Evolutionary conservation across 2,888 invertebrate genomes (phyloP).

Genomic region (Zelleria hepariella): DNA sequence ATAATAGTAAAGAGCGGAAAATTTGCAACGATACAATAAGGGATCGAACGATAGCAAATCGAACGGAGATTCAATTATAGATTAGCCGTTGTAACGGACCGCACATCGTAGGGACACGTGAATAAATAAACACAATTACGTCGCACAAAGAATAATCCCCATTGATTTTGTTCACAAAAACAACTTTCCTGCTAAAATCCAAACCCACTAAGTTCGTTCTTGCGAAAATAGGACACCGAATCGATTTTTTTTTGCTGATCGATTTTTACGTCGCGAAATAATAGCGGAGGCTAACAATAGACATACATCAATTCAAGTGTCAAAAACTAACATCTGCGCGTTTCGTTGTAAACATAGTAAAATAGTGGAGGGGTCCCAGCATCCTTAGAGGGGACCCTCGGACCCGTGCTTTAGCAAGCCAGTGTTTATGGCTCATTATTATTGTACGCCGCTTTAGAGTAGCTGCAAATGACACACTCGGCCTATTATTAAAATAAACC

Average conservation of each 20-base stretch:
- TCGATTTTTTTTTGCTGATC: slow-evolving; percentile 46
- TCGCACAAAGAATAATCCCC: slow-evolving; percentile 61
- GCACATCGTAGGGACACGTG: slow-evolving; percentile 62
- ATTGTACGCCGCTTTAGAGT: slow-evolving; percentile 60
- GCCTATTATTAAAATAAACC: slow-evolving; percentile 64
- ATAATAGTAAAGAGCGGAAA: not conserved
- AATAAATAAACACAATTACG: slow-evolving; percentile 71
- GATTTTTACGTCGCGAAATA: slow-evolving; percentile 59
- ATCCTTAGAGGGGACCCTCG: slow-evolving; percentile 46
- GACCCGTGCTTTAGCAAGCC: slow-evolving; percentile 37
- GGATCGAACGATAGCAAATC: slow-evolving; percentile 58
- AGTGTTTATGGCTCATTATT: slow-evolving; percentile 69
- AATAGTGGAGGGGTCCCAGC: slow-evolving; percentile 53
- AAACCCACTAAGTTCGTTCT: slow-evolving; percentile 44
- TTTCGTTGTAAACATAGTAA: slow-evolving; percentile 59
- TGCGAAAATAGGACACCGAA: slow-evolving; percentile 45
- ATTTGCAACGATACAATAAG: slow-evolving; percentile 23
- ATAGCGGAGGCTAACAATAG: slow-evolving; percentile 52
- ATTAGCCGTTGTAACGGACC: slow-evolving; percentile 63
- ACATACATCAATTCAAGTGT: slow-evolving; percentile 69
- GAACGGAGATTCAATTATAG: slow-evolving; percentile 70
- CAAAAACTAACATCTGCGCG: slow-evolving; percentile 72
- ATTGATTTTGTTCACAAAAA: slow-evolving; percentile 57
- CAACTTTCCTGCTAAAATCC: slow-evolving; percentile 36
- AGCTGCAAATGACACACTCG: slow-evolving; percentile 67